A percentile compares a stretch with the other conserved stretches of the same genome.
Conservation (phyloP, 2,888 invertebrate species). For the Smittia sp. region DNA sequence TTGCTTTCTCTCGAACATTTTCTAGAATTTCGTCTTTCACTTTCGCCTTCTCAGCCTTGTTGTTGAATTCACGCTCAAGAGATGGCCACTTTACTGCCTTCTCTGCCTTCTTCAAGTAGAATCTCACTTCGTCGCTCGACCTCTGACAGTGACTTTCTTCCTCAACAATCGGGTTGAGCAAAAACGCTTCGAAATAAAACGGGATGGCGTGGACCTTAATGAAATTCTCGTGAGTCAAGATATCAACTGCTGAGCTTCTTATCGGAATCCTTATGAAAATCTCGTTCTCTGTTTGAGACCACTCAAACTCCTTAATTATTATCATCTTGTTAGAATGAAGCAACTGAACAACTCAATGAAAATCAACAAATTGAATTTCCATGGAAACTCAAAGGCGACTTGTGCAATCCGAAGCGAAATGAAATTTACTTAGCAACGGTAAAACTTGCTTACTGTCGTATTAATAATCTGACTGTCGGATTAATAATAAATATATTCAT, state of each 20-base stretch:
- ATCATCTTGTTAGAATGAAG: conserved; percentile 57
- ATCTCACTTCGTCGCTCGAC: conserved; percentile 60
- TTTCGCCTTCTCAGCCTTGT: conserved; percentile 59
- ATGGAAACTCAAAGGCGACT: too few relatives aligned
- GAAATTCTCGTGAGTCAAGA: conserved; percentile 68
- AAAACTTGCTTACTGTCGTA: too few relatives aligned
- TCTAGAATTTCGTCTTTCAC: conserved; percentile 60
- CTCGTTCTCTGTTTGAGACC: conserved; percentile 66
- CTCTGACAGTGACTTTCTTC: conserved; percentile 64
- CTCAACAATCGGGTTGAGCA: conserved; percentile 62
- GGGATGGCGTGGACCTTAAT: conserved; percentile 71
- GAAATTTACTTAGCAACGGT: too few relatives aligned
- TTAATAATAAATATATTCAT: too few relatives aligned
- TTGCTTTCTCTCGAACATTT: conserved; percentile 58
- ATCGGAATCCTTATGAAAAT: conserved; percentile 66
- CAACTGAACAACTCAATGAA: conserved; percentile 4
- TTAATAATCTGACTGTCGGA: too few relatives aligned
- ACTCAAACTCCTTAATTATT: conserved; percentile 70
- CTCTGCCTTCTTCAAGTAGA: conserved; percentile 66
- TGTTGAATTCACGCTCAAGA: conserved; percentile 57
- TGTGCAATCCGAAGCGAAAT: too few relatives aligned
- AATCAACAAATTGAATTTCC: neutral
- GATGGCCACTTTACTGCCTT: too few relatives aligned
- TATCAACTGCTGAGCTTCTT: conserved; percentile 64
- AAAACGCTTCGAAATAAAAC: conserved; percentile 71